These are phyloP conservation scores for Tachina fera DNA, from an alignment of 2,888 invertebrate genomes.

Conservation along the genomic window DNA sequence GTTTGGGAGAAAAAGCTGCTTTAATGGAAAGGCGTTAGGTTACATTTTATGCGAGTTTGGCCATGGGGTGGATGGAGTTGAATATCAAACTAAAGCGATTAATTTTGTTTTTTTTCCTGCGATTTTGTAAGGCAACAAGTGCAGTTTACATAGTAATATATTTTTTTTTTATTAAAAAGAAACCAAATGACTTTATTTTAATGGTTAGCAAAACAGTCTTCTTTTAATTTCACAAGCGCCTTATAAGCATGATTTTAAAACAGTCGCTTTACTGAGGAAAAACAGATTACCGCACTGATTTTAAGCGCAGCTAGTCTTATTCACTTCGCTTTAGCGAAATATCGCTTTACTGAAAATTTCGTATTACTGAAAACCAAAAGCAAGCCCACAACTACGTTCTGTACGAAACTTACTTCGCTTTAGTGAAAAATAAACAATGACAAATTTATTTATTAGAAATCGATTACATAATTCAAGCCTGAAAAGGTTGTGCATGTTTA, in stretches of 20 bases:
- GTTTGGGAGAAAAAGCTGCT: slow-evolving; percentile 34
- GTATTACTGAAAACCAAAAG: too few relatives aligned
- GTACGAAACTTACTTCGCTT: too few relatives aligned
- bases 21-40: slow-evolving; percentile 65
- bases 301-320: too few relatives aligned
- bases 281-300: too few relatives aligned
- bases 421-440: too few relatives aligned
- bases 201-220: neutral
- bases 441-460: too few relatives aligned
- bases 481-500: too few relatives aligned
- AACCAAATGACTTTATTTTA: neutral
- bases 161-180: slow-evolving; percentile 23
- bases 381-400: too few relatives aligned
- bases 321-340: too few relatives aligned
- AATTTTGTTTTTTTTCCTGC: neutral
- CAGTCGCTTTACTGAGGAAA: too few relatives aligned
- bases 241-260: neutral
- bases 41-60: slow-evolving; percentile 60
- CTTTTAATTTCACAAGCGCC: neutral
- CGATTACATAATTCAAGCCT: too few relatives aligned
- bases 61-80: slow-evolving; percentile 64
- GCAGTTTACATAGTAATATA: slow-evolving; percentile 35
- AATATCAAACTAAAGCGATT: slow-evolving; percentile 46
- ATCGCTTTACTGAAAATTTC: too few relatives aligned
- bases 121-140: slow-evolving; percentile 58